phyloP scores from a whole-genome alignment of 2,797 vertebrate genomes.

The Somateria mollissima region DNA sequence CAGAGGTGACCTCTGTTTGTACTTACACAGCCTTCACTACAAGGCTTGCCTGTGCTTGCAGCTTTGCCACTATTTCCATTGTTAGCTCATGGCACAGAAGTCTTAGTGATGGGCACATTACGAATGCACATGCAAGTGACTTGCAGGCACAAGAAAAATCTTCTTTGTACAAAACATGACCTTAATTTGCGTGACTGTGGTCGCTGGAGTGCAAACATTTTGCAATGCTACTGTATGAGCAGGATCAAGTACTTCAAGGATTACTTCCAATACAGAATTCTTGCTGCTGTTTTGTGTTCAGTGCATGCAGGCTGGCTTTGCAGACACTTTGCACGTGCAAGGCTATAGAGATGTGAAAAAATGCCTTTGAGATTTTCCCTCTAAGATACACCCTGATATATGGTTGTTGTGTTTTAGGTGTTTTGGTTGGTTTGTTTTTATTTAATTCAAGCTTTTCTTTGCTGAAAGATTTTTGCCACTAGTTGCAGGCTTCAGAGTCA shows the following conservation, averaged over 20 bases:
- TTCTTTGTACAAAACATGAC: background rate
- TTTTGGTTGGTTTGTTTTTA: background rate
- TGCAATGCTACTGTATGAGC: background rate
- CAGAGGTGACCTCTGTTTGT: background rate
- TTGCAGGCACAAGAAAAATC: background rate
- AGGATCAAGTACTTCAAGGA: background rate
- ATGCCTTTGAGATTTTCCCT: background rate
- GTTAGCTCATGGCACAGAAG: background rate
- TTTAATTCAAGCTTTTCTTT: background rate
- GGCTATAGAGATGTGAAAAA: background rate
- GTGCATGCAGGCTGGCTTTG: background rate
- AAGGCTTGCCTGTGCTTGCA: background rate
- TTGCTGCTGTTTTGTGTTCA: background rate
- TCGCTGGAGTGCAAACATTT: background rate
- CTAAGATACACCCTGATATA: background rate
- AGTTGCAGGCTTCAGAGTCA: background rate
- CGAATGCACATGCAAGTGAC: background rate
- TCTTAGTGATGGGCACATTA: background rate
- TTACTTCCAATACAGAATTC: background rate
- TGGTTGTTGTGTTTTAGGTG: background rate
- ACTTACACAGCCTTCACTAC: background rate
- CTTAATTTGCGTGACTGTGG: background rate
- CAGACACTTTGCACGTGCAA: background rate
- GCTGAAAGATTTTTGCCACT: background rate
- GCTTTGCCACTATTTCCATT: slow-evolving; percentile 11